phyloP scores from a whole-genome alignment of 2,888 invertebrate genomes.

The Leptinotarsa peninsularis region DNA sequence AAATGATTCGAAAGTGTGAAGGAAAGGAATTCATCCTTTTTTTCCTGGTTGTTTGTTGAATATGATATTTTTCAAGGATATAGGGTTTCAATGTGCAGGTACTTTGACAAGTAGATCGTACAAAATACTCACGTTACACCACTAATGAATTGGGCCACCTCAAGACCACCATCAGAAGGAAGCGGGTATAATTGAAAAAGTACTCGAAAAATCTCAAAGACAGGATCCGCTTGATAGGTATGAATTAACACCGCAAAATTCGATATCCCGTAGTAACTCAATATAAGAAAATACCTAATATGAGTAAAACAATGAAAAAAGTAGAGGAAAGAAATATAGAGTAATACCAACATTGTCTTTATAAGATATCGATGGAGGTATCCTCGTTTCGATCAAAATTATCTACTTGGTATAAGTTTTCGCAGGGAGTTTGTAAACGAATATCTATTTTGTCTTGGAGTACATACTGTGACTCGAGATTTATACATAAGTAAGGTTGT shows the following conservation, averaged over 20 bases:
- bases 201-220: conserved; percentile 33
- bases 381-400: conserved; percentile 56
- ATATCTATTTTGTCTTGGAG: conserved; percentile 66
- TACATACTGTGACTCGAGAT: conserved; percentile 64
- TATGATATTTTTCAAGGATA: conserved; percentile 52
- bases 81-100: conserved; percentile 53
- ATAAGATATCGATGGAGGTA: conserved; percentile 10
- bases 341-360: conserved; percentile 44
- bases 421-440: conserved; percentile 62
- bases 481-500: conserved; percentile 63
- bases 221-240: conserved; percentile 43
- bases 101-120: conserved; percentile 49
- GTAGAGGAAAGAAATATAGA: conserved; percentile 61
- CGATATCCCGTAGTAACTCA: conserved; percentile 62
- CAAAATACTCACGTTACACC: conserved; percentile 45
- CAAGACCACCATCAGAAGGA: conserved; percentile 38
- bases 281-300: conserved; percentile 56
- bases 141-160: conserved; percentile 47
- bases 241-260: conserved; percentile 60
- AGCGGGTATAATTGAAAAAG: conserved; percentile 41
- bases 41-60: conserved; percentile 42
- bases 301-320: conserved; percentile 54
- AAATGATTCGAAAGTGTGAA: conserved; percentile 34
- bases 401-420: conserved; percentile 59
- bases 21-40: conserved; percentile 41